Percentiles rank a stretch among this genome's conserved stretches.
Conservation (phyloP, 2,888 invertebrate species). For the Lepidochrysops patricia region DNA sequence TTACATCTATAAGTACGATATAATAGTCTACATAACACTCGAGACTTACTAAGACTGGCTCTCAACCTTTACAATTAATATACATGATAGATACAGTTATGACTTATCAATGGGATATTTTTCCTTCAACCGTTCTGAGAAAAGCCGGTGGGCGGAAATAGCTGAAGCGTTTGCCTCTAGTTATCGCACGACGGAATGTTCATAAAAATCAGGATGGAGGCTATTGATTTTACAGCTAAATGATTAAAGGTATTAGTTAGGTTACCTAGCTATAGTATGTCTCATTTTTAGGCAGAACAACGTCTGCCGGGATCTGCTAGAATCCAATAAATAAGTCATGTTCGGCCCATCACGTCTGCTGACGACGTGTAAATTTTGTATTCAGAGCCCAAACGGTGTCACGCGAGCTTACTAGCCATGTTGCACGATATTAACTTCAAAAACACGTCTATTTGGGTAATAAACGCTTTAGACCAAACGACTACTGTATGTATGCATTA, state of each 20-base stretch:
- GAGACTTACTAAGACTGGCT: background rate
- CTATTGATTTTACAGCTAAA: background rate
- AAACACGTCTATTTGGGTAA: background rate
- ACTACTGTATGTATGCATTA: background rate
- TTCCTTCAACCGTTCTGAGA: slow-evolving; percentile 19
- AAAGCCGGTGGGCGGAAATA: slow-evolving; percentile 44
- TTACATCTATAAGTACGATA: too few relatives aligned
- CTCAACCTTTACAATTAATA: background rate
- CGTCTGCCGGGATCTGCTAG: too few relatives aligned
- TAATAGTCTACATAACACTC: too few relatives aligned
- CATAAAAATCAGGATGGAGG: slow-evolving; percentile 1
- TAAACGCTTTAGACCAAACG: background rate
- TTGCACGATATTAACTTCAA: slow-evolving; percentile 9
- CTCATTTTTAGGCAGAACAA: background rate
- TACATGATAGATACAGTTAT: background rate
- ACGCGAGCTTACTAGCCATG: slow-evolving; percentile 24
- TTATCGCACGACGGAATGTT: slow-evolving; percentile 50
- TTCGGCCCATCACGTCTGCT: slow-evolving; percentile 36
- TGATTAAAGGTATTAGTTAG: background rate
- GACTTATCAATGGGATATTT: slow-evolving; percentile 5
- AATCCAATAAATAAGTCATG: slow-evolving; percentile 42
- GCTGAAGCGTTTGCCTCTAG: slow-evolving; percentile 26
- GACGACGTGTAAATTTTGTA: slow-evolving; percentile 40
- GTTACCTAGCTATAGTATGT: background rate
- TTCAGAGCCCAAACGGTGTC: slow-evolving; percentile 31